phyloP scores from a whole-genome alignment of 2,797 vertebrate genomes.

The Xyrichtys novacula region DNA sequence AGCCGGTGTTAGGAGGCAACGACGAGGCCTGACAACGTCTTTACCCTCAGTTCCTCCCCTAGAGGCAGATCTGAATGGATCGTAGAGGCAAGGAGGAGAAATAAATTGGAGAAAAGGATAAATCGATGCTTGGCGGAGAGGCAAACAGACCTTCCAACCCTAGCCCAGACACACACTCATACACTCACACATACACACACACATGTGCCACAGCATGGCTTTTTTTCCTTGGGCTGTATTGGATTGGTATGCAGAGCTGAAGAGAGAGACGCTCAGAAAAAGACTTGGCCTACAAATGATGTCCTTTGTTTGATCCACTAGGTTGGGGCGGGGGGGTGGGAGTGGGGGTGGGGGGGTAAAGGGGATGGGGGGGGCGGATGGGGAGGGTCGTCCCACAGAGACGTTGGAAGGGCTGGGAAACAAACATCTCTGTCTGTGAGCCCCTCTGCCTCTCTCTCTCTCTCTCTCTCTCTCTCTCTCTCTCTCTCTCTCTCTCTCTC shows the following conservation, averaged over 20 bases:
- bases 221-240: slow-evolving; percentile 83
- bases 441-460: slow-evolving; percentile 38
- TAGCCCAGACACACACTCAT: slow-evolving; percentile 66
- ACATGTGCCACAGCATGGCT: slow-evolving; percentile 55
- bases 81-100: slow-evolving; percentile 80
- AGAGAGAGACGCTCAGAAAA: slow-evolving; percentile 79
- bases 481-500: no score
- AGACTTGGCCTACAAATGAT: slow-evolving; percentile 87
- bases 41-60: slow-evolving; percentile 79
- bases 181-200: slow-evolving; percentile 27
- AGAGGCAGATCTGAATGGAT: slow-evolving; percentile 84
- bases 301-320: slow-evolving; percentile 86
- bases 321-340: slow-evolving; percentile 39
- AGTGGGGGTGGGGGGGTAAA: slow-evolving; percentile 33
- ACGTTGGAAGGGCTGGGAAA: slow-evolving; percentile 66
- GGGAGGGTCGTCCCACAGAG: slow-evolving; percentile 64
- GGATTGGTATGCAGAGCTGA: slow-evolving; percentile 82
- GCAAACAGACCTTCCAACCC: slow-evolving; percentile 85
- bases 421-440: slow-evolving; percentile 71
- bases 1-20: slow-evolving; percentile 67
- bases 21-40: slow-evolving; percentile 66
- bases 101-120: slow-evolving; percentile 87
- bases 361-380: slow-evolving; percentile 33
- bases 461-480: no score
- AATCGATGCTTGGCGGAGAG: slow-evolving; percentile 85